Evolutionary conservation across 1,140 invertebrate genomes (phyloP).

Genomic region (Bombus difficillimus): DNA sequence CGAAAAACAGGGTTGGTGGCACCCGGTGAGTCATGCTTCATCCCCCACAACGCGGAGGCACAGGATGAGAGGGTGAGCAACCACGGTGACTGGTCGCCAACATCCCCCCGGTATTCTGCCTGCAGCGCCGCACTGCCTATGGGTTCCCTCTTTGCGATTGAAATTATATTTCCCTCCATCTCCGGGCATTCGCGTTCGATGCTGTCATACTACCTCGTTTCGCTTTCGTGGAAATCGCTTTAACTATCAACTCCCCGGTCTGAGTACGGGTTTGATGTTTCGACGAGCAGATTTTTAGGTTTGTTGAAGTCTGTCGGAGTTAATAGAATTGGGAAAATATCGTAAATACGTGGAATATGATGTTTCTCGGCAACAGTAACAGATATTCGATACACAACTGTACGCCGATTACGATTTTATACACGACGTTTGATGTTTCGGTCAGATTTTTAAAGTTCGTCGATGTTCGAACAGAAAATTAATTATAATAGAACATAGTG

Average conservation of each 20-base stretch:
- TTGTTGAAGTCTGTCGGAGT: background rate
- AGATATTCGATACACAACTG: background rate
- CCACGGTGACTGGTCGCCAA: constrained; percentile 60
- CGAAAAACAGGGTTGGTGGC: constrained; percentile 64
- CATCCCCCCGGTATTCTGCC: constrained; percentile 55
- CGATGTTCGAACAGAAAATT: no score
- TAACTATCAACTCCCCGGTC: background rate
- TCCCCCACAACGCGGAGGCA: constrained; percentile 55
- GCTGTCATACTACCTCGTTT: constrained; percentile 7
- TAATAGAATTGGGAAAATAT: background rate
- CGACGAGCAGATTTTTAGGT: background rate
- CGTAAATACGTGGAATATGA: no score
- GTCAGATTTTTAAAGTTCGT: no score
- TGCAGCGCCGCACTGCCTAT: constrained; percentile 29
- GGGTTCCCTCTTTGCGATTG: constrained; percentile 60
- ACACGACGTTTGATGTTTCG: no score
- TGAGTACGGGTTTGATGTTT: background rate
- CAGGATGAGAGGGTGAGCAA: constrained; percentile 22
- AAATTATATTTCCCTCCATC: constrained; percentile 72
- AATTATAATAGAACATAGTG: background rate
- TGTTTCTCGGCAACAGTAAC: no score
- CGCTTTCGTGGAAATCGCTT: constrained; percentile 36
- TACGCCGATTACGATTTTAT: no score
- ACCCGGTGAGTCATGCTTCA: constrained; percentile 76
- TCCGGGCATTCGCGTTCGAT: constrained; percentile 22